A percentile compares a stretch with the other conserved stretches of the same genome.
Evolutionary conservation across 2,797 vertebrate genomes (phyloP).

Genomic region (Crypturellus tataupa): DNA sequence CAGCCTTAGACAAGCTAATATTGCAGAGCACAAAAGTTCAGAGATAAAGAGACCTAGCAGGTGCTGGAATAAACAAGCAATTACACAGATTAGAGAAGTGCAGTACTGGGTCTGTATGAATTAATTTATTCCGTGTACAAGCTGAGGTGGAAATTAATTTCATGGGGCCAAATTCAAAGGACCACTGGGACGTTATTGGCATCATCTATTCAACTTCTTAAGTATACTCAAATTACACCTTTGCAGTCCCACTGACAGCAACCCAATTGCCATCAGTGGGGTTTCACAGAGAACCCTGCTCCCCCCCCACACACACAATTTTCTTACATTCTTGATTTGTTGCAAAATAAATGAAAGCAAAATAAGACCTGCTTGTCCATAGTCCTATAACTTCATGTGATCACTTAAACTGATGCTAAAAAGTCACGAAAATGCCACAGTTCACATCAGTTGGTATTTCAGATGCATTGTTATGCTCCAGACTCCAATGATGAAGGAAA

Average conservation of each 20-base stretch:
- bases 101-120: constrained; percentile 68
- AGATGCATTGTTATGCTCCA: not conserved
- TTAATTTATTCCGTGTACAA: constrained; percentile 76
- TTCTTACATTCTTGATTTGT: not conserved
- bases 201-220: constrained; percentile 70
- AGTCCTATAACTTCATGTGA: not conserved
- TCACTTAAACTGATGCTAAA: not conserved
- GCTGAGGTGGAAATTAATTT: constrained; percentile 78
- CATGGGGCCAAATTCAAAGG: constrained; percentile 74
- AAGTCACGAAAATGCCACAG: not conserved
- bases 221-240: constrained; percentile 60
- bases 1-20: constrained; percentile 76
- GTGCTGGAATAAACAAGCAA: constrained; percentile 78
- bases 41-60: constrained; percentile 71
- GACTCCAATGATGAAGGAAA: not conserved
- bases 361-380: not conserved
- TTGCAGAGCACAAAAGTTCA: constrained; percentile 73
- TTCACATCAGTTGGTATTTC: not conserved
- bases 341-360: constrained; percentile 25
- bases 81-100: constrained; percentile 73
- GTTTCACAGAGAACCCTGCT: not conserved
- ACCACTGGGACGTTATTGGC: constrained; percentile 71
- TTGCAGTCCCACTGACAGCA: constrained; percentile 40
- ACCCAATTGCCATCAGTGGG: not conserved
- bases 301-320: not conserved